Conservation (phyloP, 2,797 vertebrate genomes). For the Myotis planiceps region DNA sequence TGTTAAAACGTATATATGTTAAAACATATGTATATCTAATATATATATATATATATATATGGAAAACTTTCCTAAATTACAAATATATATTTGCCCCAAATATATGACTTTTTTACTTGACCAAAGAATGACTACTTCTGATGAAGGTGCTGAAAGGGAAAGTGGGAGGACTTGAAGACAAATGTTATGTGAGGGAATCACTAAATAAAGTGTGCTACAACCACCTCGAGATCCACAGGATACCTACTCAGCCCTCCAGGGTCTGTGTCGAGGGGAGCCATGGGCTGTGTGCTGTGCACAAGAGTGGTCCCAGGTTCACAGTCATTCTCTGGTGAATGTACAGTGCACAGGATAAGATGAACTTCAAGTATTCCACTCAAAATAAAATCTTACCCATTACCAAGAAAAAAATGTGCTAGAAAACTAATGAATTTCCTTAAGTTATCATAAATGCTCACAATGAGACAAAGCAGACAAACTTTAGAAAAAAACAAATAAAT, state of each 20-base stretch:
- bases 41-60: neutral
- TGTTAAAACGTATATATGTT: no score
- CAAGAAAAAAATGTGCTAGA: neutral
- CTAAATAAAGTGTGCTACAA: neutral
- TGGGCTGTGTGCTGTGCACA: neutral
- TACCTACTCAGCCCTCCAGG: neutral
- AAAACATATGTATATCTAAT: neutral
- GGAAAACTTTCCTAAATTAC: neutral
- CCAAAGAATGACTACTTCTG: neutral
- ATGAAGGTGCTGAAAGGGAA: neutral
- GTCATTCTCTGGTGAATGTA: neutral
- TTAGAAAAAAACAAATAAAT: neutral
- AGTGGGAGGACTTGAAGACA: neutral
- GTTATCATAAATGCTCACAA: neutral
- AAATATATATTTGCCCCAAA: neutral
- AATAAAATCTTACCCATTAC: neutral
- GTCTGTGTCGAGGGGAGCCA: neutral
- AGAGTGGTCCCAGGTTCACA: neutral
- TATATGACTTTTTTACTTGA: neutral
- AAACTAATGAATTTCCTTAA: neutral
- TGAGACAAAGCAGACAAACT: neutral
- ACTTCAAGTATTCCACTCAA: neutral
- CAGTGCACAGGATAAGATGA: neutral
- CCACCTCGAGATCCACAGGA: neutral
- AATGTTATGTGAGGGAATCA: neutral